Evolutionary conservation across 2,113 vertebrate species (phyloP).

Genomic region (Chloropsis cyanopogon): DNA sequence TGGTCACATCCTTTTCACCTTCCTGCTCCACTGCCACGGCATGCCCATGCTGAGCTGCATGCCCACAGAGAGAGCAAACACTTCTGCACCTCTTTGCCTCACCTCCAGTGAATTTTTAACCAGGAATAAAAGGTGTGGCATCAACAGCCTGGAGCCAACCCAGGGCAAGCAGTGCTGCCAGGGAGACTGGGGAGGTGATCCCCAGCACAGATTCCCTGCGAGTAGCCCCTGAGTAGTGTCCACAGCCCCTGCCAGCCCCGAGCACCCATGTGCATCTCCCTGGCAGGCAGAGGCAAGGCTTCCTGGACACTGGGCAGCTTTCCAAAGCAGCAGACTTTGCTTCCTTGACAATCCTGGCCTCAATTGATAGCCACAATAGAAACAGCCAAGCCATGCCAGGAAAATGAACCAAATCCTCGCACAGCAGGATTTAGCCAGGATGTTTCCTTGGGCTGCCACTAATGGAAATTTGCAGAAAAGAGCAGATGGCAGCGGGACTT

Average conservation of each 20-base stretch:
- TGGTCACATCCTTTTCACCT: background rate
- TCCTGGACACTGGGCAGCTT: background rate
- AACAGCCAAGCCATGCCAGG: background rate
- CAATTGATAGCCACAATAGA: background rate
- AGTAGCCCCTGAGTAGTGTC: background rate
- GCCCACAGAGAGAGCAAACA: background rate
- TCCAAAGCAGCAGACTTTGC: background rate
- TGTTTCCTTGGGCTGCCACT: background rate
- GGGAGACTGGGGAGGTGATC: background rate
- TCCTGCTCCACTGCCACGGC: fast-evolving
- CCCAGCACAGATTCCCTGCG: background rate
- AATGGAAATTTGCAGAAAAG: constrained; percentile 29
- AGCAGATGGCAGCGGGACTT: background rate
- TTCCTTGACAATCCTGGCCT: background rate
- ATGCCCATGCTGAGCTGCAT: fast-evolving
- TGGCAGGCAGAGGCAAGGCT: background rate
- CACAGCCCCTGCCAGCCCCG: background rate
- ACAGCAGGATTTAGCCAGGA: background rate
- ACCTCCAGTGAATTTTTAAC: constrained; percentile 38
- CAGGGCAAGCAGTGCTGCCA: background rate
- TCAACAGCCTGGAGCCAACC: background rate
- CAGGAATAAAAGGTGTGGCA: background rate
- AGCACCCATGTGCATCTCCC: background rate
- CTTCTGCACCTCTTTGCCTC: background rate
- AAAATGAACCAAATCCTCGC: constrained; percentile 21